A percentile compares a stretch with the other conserved stretches of the same genome.
These are phyloP conservation scores for Larimichthys crocea DNA, from an alignment of 2,113 vertebrate species.

Conservation along the genomic window DNA sequence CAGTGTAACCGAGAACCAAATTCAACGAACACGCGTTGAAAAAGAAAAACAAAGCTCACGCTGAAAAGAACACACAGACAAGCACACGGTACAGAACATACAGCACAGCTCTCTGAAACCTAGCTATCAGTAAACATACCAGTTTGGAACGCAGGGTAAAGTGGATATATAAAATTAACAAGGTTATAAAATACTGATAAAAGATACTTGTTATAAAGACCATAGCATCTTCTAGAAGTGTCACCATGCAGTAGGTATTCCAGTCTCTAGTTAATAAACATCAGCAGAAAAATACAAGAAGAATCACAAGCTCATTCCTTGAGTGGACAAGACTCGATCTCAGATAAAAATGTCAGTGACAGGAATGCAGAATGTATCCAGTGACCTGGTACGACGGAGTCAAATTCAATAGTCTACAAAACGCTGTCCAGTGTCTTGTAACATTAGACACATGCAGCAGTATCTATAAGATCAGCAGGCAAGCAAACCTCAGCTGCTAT, in stretches of 20 bases:
- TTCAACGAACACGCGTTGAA: constrained; percentile 41
- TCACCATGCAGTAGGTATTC: constrained; percentile 83
- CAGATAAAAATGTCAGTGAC: constrained; percentile 61
- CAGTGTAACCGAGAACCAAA: constrained; percentile 84
- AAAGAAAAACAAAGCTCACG: constrained; percentile 57
- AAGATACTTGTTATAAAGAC: constrained; percentile 84
- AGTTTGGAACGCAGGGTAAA: constrained; percentile 66
- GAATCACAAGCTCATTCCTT: constrained; percentile 81
- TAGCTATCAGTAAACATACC: constrained; percentile 78
- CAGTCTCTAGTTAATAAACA: constrained; percentile 77
- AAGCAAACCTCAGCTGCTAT: constrained; percentile 19
- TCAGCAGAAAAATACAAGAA: constrained; percentile 82
- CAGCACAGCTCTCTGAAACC: constrained; percentile 74
- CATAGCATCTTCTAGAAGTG: constrained; percentile 79
- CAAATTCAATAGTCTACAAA: constrained; percentile 29
- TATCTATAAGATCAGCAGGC: constrained; percentile 26
- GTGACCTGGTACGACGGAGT: constrained; percentile 19
- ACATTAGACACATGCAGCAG: constrained; percentile 59
- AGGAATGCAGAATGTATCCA: constrained; percentile 43
- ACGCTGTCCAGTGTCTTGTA: constrained; percentile 32
- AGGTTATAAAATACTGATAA: constrained; percentile 86
- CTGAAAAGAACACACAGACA: constrained; percentile 64
- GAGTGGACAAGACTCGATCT: constrained; percentile 60
- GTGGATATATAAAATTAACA: constrained; percentile 83
- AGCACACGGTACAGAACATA: constrained; percentile 77